Percentiles rank a stretch among this genome's conserved stretches.
These are phyloP conservation scores for Centruroides sculpturatus DNA, from an alignment of 1,140 invertebrate species.

Conservation along the genomic window DNA sequence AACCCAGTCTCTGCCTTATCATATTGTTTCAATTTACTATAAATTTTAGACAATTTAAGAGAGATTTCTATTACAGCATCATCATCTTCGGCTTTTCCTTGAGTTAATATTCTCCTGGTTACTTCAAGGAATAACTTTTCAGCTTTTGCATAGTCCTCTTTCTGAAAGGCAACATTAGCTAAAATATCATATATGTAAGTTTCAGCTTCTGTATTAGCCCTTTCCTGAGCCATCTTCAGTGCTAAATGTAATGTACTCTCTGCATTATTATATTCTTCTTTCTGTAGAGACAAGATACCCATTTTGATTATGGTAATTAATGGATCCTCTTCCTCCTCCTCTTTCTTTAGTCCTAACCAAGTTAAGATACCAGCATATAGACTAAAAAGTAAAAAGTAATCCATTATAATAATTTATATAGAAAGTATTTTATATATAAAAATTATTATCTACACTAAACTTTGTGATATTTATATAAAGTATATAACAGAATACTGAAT, in stretches of 20 bases:
- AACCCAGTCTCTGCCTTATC: slow-evolving; percentile 55
- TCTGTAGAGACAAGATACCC: slow-evolving; percentile 40
- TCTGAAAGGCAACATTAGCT: slow-evolving; percentile 72
- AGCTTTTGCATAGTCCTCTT: slow-evolving; percentile 59
- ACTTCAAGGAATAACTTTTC: slow-evolving; percentile 67
- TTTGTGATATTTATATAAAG: too few species aligned
- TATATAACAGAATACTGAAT: too few species aligned
- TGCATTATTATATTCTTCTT: slow-evolving; percentile 57
- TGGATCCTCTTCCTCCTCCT: slow-evolving; percentile 42
- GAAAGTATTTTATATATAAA: too few species aligned
- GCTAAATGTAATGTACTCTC: slow-evolving; percentile 71
- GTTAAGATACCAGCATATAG: too few species aligned
- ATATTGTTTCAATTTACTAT: slow-evolving; percentile 42
- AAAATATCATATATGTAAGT: slow-evolving; percentile 80
- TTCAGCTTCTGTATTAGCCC: slow-evolving; percentile 53
- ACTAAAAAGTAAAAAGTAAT: too few species aligned
- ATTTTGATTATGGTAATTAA: slow-evolving; percentile 55
- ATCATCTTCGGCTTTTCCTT: slow-evolving; percentile 53
- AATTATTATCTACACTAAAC: too few species aligned
- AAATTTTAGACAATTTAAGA: slow-evolving; percentile 37
- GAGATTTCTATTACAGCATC: slow-evolving; percentile 61
- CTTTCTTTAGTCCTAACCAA: slow-evolving; percentile 15
- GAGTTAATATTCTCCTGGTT: slow-evolving; percentile 50
- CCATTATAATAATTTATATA: too few species aligned
- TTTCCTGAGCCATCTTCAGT: slow-evolving; percentile 61